Evolutionary conservation across 2,888 invertebrate genomes (phyloP).

Genomic region (Pasiphila rectangulata): DNA sequence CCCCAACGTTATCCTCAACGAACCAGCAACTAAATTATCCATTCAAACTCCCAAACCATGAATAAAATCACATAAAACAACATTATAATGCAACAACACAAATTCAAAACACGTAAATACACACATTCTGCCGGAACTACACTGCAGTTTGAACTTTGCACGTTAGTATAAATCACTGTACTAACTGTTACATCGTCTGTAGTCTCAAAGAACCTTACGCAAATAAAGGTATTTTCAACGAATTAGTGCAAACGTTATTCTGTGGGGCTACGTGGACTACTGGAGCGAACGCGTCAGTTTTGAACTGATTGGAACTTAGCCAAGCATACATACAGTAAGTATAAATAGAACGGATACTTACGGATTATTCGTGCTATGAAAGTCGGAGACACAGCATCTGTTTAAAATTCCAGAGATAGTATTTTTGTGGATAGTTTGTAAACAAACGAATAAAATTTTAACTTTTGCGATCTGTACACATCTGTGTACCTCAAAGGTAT

Average conservation of each 20-base stretch:
- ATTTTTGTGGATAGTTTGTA: too few species aligned
- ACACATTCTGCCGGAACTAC: slow-evolving; percentile 36
- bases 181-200: slow-evolving; percentile 15
- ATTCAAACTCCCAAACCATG: slow-evolving; percentile 4
- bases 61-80: slow-evolving; percentile 12
- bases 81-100: slow-evolving; percentile 19
- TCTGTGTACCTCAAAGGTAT: too few species aligned
- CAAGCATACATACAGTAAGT: slow-evolving; percentile 22
- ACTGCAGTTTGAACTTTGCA: slow-evolving; percentile 29
- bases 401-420: too few species aligned
- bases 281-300: slow-evolving; percentile 46
- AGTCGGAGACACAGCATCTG: neutral
- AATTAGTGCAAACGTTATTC: slow-evolving; percentile 43
- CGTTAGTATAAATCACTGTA: slow-evolving; percentile 25
- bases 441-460: too few species aligned
- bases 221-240: slow-evolving; percentile 33
- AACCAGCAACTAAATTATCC: neutral
- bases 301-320: slow-evolving; percentile 32
- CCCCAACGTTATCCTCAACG: neutral
- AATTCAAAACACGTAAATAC: slow-evolving; percentile 31
- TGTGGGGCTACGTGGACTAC: slow-evolving; percentile 47
- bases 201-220: slow-evolving; percentile 21
- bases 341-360: slow-evolving; percentile 11
- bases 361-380: neutral
- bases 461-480: too few species aligned